Base-by-base conservation (phyloP, 2,888 invertebrate genomes). In the Apodemia zela region DNA sequence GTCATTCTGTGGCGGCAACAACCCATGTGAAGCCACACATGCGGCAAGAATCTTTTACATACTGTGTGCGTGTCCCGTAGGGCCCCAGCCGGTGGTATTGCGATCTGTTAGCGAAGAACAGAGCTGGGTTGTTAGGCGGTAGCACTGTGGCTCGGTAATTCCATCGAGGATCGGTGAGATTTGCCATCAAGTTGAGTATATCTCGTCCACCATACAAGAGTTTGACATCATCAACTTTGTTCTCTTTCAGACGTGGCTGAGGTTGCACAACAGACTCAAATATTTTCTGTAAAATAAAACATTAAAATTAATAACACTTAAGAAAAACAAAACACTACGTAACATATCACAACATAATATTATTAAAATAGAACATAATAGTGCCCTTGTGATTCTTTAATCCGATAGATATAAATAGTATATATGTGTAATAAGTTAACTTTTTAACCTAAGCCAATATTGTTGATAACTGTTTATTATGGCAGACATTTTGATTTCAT, bases 41-140 rank as follows among this genome's bases (percentile, higher is more conserved):
- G 73, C 83, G 85, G 81, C 93, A 93, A 74, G 82, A 80, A 70
- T 92, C 93, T 75, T 85, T 90, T 81, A 93, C 92, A 74, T 93
- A 93, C 82, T 93, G 93, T 79, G 93, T 92, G 75, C 85, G 88
- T 67, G 92, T 88, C 72, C 92, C 93, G 66, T 90, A 89, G 11
- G 92, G 91, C 8, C 93, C 92, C 73, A 94, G 82, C 61, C 93
- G 92, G 79, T 93, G 93, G 73, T 93, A 93, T 80, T 94, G 93
- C 59, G 94, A 94, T 73, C 93, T 92, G 82, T 94, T 94, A 71
- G 93, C 92, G 76, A 93, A 93, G 88, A 93, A 93, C 74, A 92
- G 84, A n/a, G 87, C 82, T 13, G 92, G 89, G 75, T 93, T 93
- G 79, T 92, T 92, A 10, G 92, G 87, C 6, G 93, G 93, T 82